Evolutionary conservation across 2,113 vertebrate genomes (phyloP).

Genomic region (Actinemys pallida): DNA sequence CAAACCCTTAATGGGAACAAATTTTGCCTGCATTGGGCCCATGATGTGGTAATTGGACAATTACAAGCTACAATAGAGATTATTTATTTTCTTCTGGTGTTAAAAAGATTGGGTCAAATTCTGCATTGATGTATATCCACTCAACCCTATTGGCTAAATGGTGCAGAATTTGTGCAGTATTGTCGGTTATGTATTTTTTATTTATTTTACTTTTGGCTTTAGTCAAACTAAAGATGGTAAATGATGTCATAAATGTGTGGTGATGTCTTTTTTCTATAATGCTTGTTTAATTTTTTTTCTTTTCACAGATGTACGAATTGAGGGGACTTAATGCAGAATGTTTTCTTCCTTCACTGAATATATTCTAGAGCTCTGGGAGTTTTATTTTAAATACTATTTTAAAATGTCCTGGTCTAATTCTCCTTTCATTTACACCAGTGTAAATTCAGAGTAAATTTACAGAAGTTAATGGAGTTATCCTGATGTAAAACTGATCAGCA

Average conservation of each 20-base stretch:
- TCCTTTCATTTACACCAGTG: not conserved
- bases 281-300: not conserved
- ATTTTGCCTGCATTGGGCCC: not conserved
- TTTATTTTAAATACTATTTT: not conserved
- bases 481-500: not conserved
- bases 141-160: not conserved
- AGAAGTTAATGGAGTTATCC: not conserved
- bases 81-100: not conserved
- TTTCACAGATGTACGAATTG: slow-evolving; percentile 54
- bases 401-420: not conserved
- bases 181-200: not conserved
- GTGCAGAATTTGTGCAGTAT: not conserved
- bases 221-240: not conserved
- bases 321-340: slow-evolving; percentile 19
- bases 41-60: not conserved
- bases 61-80: not conserved
- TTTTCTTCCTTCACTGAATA: not conserved
- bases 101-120: not conserved
- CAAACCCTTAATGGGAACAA: not conserved
- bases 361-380: not conserved
- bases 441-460: not conserved
- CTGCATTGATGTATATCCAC: not conserved
- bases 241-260: not conserved
- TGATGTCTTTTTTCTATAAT: not conserved
- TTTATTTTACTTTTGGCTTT: not conserved